phyloP scores from a whole-genome alignment of 1,140 invertebrate species.

The Sarcophaga peregrina region DNA sequence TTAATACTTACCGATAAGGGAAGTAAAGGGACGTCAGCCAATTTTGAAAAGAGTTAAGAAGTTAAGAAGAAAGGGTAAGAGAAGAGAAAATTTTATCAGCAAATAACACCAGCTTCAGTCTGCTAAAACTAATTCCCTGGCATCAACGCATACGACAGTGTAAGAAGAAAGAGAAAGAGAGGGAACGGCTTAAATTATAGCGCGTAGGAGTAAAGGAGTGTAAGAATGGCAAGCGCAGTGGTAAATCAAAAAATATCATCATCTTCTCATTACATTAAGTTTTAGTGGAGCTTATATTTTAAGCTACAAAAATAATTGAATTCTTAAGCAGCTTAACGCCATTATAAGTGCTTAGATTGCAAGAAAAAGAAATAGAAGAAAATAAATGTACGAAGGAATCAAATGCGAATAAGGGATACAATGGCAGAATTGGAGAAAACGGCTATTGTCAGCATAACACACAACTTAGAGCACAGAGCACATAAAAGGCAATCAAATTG shows the following conservation, averaged over 20 bases:
- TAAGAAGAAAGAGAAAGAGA: no score
- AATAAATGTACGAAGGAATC: background rate
- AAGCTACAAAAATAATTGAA: slow-evolving; percentile 43
- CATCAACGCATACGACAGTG: background rate
- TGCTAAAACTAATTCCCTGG: background rate
- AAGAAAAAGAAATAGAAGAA: background rate
- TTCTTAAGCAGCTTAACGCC: slow-evolving; percentile 43
- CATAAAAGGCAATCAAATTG: background rate
- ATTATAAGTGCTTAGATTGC: slow-evolving; percentile 18
- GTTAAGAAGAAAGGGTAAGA: no score
- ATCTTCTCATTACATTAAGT: slow-evolving; percentile 27
- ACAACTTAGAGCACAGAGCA: background rate
- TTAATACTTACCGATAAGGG: background rate
- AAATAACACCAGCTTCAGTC: background rate
- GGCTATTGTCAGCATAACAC: no score
- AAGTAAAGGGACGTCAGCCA: background rate
- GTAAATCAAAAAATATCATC: slow-evolving; percentile 22
- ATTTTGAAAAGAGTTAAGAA: slow-evolving; percentile 2
- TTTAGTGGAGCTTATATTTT: slow-evolving; percentile 35
- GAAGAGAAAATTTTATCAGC: background rate
- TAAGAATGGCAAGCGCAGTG: background rate
- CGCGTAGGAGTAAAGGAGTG: background rate
- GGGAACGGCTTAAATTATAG: no score
- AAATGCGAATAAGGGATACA: background rate
- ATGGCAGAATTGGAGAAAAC: no score